phyloP scores from a whole-genome alignment of 2,113 vertebrate species.

The Etia nguti region DNA sequence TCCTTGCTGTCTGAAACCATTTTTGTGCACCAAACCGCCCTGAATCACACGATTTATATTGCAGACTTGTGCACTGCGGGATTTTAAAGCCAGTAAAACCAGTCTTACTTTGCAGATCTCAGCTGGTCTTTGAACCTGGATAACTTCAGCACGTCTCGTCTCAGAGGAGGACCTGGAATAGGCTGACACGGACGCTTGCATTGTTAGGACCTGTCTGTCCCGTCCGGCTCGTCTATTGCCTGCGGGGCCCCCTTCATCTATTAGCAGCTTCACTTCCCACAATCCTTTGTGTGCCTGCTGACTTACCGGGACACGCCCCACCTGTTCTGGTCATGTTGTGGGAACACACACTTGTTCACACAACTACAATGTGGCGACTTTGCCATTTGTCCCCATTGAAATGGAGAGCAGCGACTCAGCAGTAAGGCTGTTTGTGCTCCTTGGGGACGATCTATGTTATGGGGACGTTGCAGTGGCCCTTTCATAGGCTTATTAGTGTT shows the following conservation, averaged over 20 bases:
- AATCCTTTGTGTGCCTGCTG: not conserved
- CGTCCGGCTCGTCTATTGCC: not conserved
- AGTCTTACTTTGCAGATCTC: not conserved
- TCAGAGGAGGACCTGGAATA: not conserved
- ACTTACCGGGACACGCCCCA: not conserved
- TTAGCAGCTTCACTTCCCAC: not conserved
- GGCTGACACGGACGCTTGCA: not conserved
- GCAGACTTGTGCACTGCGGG: not conserved
- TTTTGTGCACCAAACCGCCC: not conserved
- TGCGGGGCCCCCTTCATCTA: not conserved
- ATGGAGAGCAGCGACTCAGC: not conserved
- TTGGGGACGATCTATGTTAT: not conserved
- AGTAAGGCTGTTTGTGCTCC: not conserved
- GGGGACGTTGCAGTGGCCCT: not conserved
- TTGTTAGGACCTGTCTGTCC: not conserved
- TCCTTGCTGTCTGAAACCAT: not conserved
- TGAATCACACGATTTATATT: not conserved
- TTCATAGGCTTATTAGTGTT: not conserved
- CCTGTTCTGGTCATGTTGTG: not conserved
- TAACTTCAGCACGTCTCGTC: not conserved
- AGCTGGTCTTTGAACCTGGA: not conserved
- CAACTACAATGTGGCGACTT: not conserved
- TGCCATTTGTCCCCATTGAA: not conserved
- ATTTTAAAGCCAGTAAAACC: not conserved
- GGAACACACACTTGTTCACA: not conserved